Percentiles rank a stretch among this genome's conserved stretches.
phyloP scores from a whole-genome alignment of 1,140 invertebrate genomes.

The Hirudo medicinalis region DNA sequence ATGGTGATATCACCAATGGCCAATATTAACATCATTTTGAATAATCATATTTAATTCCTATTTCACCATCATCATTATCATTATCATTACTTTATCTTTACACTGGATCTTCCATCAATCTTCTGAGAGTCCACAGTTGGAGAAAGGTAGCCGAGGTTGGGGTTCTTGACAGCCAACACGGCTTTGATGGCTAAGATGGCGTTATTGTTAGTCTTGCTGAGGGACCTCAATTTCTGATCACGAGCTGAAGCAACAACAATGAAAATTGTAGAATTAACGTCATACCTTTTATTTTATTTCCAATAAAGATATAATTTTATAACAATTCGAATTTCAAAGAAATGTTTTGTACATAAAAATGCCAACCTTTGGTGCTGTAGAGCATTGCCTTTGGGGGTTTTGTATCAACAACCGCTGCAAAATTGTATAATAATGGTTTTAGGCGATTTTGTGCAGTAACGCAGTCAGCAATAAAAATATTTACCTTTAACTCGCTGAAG shows the following conservation, averaged over 20 bases:
- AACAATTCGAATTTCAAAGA: too few relatives aligned
- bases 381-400: neutral
- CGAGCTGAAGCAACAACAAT: neutral
- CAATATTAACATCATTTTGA: too few relatives aligned
- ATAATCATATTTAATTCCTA: too few relatives aligned
- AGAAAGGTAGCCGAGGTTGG: neutral
- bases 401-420: neutral
- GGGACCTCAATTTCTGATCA: neutral
- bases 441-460: neutral
- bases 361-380: neutral
- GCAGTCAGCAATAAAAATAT: neutral
- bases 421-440: neutral
- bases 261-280: neutral
- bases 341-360: neutral
- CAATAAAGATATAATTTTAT: neutral
- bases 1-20: too few relatives aligned
- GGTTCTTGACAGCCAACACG: neutral
- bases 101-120: neutral
- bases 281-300: neutral
- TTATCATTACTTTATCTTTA: neutral
- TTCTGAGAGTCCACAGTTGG: slow-evolving; percentile 2
- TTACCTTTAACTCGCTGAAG: neutral
- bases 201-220: neutral
- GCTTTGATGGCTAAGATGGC: slow-evolving; percentile 2
- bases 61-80: too few relatives aligned